Base-by-base conservation (phyloP, 2,113 vertebrate species). In the Lepidothrix coronata region DNA sequence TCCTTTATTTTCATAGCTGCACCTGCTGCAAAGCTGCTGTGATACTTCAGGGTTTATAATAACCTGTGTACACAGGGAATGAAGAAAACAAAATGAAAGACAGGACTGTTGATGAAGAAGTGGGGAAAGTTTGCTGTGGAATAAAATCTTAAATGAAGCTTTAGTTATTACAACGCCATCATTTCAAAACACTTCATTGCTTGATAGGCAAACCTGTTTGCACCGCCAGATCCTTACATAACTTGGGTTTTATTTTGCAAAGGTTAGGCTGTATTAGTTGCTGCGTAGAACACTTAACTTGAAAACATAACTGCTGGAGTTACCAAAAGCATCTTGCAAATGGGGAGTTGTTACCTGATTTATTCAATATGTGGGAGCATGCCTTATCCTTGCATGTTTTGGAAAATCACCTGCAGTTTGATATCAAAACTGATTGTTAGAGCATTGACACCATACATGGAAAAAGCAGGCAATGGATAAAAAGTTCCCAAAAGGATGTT, bases 231-330 rank as follows among this genome's bases (percentile, higher is more conserved):
- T 91, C 68, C 88, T 77, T 89, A 88, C 16, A 21, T 91, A 85
- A 81, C n/a, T 41, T 39, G 37, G 13, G 51, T 85, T 96, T 92
- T 82, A 22, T 78, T 96, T 95, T 90, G 51, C 46, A 67, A 63
- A 59, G 67, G 7, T 79, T 88, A 14, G 80, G 71, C 43, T 86
- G 33, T 54, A 76, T 92, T 48, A 88, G 35, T 74, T 44, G 44
- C 61, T 51, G 13, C 41, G 4, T 82, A 14, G 75, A 87, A 74
- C 1, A 2, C 24, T 61, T 58, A 66, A 54, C 58, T 76, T 58
- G 33, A 55, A 79, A 86, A 28, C 6, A 6, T 31, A 63, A 61
- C 55, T 59, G 44, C 21, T 35, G 61, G 25, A 71, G n/a, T 82
- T 88, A 70, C 5, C 27, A 39, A 68, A 84, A 85, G 24, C 57